Evolutionary conservation across 2,888 invertebrate species (phyloP), one percentile per base, ranked within the genome.

Genomic region (Nineta flava): DNA sequence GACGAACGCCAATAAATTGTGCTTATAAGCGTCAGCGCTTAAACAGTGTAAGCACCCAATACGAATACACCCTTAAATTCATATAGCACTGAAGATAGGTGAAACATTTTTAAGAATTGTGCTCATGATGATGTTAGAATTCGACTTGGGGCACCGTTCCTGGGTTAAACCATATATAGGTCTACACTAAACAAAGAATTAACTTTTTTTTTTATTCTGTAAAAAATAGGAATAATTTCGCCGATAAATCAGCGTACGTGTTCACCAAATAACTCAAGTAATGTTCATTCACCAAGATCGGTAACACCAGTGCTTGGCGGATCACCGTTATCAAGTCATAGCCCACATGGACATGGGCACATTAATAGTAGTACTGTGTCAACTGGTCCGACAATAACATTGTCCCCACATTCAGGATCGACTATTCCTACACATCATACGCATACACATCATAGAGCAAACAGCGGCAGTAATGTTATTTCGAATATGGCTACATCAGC

Each of bases 391-490:
- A 35, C 35, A 26, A 34, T 46, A n/a, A 15, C 35, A 9, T 46
- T 35, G 35, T 55, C 57, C 9, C 53, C 56, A 13, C 57, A 7
- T 53, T 55, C n/a, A 55, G 61, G 46, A 60, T 60, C 48, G 47
- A 50, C 15, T 43, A 54, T 26, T 53, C 45, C 57, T 59, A 21
- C 56, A 59, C 50, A 64, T 59, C 52, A 73, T 74, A 0, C 74
- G 72, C 17, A 73, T 76, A 0, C 74, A 73, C 76, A 77, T 1
- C 64, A 77, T 62, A 66, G 75, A 55, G 72, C 76, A 53, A 75
- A 74, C 61, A 75, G 75, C 56, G 65, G 65, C 55, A 76, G 77
- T 62, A 68, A 67, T 31, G 61, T 62, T 7, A 60, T 63, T 9
- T 51, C 53, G 9, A 63, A 62, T 17, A 58, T 55, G 4, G 56